Evolutionary conservation across 1,140 invertebrate genomes (phyloP), one percentile per base, ranked within the genome.

Genomic region (Drosophila ercepeae): DNA sequence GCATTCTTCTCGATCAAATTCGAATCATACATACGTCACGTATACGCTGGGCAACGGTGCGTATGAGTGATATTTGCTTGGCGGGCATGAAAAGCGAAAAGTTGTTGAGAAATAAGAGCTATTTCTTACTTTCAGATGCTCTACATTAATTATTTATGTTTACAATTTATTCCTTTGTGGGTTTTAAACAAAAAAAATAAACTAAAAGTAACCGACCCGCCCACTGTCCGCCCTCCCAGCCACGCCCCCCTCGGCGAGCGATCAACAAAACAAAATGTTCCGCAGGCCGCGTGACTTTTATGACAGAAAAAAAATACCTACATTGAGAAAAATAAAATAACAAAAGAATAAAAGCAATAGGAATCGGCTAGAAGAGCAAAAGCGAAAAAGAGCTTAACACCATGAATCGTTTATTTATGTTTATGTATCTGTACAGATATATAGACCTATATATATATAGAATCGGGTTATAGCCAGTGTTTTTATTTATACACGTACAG

Each of bases 391-490:
- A 64, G 60, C 60, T 64, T 63, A 61, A 61, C 60, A 39, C 7
- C 16, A 46, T 32, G 51, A 65, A 49, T 70, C 57, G 58, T 72
- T 77, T 77, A 78, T 78, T 78, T 77, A 78, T 77, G 75, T 78
- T 72, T 78, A 55, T 59, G 49, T 32, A 52, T 57, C 44, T 50
- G 50, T 42, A 59, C 53, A 51, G 61, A 52, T 64, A 48, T 29
- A 39, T 14, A n/a, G 8, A 9, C 9, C 9, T 32, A 32, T 11
- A 11, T 11, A 34, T 41, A 18, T 32, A 50, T 36, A 49, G 42
- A 39, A 48, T 54, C 34, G 23, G 34, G 29, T 27, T 25, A 52
- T 21, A 21, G 21, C 21, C 21, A 21, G 21, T 21, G 2, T 21
- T 21, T 57, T 50, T 63, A 67, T 71, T 50, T 59, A 51, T 69